A percentile compares a stretch with the other conserved stretches of the same genome.
Conservation (phyloP, 2,888 invertebrate species). For the Schizotus pectinicornis region DNA sequence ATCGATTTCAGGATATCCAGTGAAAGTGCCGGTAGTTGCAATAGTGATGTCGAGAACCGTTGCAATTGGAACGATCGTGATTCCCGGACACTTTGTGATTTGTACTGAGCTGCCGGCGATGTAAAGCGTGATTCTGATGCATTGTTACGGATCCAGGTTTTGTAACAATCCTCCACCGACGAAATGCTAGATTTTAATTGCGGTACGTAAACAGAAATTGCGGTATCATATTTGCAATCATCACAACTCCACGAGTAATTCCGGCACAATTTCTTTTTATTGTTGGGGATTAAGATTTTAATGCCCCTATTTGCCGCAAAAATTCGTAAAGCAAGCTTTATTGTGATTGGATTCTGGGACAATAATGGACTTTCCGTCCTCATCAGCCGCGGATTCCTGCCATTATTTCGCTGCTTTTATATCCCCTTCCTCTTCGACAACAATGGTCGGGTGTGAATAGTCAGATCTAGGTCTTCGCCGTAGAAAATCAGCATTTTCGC, state of each 20-base stretch:
- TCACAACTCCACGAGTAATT: neutral
- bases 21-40: slow-evolving; percentile 14
- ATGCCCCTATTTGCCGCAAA: too few species aligned
- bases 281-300: slow-evolving; percentile 5
- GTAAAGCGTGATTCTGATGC: slow-evolving; percentile 6
- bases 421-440: too few species aligned
- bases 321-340: too few species aligned
- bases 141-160: slow-evolving; percentile 16
- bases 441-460: too few species aligned
- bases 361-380: too few species aligned
- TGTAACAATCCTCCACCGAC: slow-evolving; percentile 6
- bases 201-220: slow-evolving; percentile 19
- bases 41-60: slow-evolving; percentile 14
- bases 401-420: too few species aligned
- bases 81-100: slow-evolving; percentile 25
- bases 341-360: too few species aligned
- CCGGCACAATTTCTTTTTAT: neutral
- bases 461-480: too few species aligned
- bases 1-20: slow-evolving; percentile 12
- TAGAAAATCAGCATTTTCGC: too few species aligned
- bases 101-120: slow-evolving; percentile 5
- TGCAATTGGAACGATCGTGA: slow-evolving; percentile 12
- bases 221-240: neutral
- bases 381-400: too few species aligned
- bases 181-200: slow-evolving; percentile 32